Percentiles rank a stretch among this genome's conserved stretches.
phyloP scores from a whole-genome alignment of 2,888 invertebrate genomes.

The Papilio protenor region DNA sequence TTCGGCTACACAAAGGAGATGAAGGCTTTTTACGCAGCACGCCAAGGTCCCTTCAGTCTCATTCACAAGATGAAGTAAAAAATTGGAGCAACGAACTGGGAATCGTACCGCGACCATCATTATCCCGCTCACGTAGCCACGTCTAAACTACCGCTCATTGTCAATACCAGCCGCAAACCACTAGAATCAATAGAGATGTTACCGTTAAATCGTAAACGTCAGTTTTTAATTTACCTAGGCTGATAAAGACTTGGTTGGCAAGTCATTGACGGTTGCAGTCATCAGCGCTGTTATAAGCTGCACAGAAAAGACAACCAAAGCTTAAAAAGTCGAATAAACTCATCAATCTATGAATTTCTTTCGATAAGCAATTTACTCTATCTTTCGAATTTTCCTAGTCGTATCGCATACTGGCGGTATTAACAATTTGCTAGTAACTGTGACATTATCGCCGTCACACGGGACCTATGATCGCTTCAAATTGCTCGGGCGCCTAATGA shows the following conservation, averaged over 20 bases:
- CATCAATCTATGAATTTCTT: neutral
- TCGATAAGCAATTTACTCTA: neutral
- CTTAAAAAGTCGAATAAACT: too few relatives aligned
- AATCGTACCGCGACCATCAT: conserved; percentile 79
- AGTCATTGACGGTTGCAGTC: neutral
- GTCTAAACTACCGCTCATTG: conserved; percentile 83
- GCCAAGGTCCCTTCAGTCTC: conserved; percentile 76
- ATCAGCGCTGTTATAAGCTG: neutral
- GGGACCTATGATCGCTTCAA: conserved; percentile 67
- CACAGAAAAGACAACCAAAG: neutral
- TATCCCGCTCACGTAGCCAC: conserved; percentile 76
- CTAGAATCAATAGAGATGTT: conserved; percentile 73
- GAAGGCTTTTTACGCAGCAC: conserved; percentile 62
- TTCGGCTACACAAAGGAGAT: conserved; percentile 52
- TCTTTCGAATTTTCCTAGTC: neutral
- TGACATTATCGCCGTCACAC: conserved; percentile 69
- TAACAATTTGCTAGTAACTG: neutral
- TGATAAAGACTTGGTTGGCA: neutral
- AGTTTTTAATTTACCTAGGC: neutral
- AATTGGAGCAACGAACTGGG: conserved; percentile 82
- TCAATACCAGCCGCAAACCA: conserved; percentile 79
- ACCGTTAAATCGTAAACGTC: neutral
- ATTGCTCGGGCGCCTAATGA: conserved; percentile 69
- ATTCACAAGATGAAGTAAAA: conserved; percentile 81
- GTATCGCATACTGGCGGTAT: neutral